Conservation (phyloP, 1,140 invertebrate species). For the Dendrolimus kikuchii region DNA sequence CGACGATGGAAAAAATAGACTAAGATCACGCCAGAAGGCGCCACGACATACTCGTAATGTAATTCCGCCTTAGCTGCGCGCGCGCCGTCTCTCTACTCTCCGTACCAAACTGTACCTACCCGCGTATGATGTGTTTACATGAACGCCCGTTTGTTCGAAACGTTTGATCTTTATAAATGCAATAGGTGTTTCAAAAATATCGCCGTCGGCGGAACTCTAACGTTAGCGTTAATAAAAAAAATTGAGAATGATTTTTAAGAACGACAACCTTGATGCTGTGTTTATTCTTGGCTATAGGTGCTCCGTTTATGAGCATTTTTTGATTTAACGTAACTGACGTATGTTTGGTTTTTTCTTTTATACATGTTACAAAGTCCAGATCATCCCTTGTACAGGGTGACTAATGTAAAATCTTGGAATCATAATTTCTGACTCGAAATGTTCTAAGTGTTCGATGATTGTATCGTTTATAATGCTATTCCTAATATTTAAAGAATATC, state of each 20-base stretch:
- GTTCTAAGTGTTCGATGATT: too few species aligned
- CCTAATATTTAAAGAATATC: too few species aligned
- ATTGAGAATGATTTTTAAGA: constrained; percentile 58
- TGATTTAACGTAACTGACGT: constrained; percentile 31
- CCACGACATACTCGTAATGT: constrained; percentile 2
- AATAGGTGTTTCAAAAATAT: constrained; percentile 68
- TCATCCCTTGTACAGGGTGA: constrained; percentile 7
- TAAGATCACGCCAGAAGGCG: too few species aligned
- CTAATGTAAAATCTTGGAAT: background rate
- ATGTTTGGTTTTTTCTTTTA: constrained; percentile 32
- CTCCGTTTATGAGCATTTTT: constrained; percentile 37
- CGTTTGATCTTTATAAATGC: constrained; percentile 71
- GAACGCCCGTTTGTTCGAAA: constrained; percentile 53
- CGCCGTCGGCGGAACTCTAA: constrained; percentile 44
- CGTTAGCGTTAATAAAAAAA: constrained; percentile 59
- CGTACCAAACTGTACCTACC: constrained; percentile 6
- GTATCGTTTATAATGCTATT: too few species aligned
- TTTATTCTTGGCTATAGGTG: constrained; percentile 35
- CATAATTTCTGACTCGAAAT: too few species aligned
- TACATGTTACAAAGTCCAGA: constrained; percentile 8
- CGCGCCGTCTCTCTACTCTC: constrained; percentile 4
- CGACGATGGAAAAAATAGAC: too few species aligned
- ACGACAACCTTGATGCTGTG: constrained; percentile 60
- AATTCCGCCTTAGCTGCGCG: constrained; percentile 1
- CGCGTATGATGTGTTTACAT: constrained; percentile 59